A percentile compares a stretch with the other conserved stretches of the same genome.
Evolutionary conservation across 2,888 invertebrate species (phyloP).

Genomic region (Buathra laborator): DNA sequence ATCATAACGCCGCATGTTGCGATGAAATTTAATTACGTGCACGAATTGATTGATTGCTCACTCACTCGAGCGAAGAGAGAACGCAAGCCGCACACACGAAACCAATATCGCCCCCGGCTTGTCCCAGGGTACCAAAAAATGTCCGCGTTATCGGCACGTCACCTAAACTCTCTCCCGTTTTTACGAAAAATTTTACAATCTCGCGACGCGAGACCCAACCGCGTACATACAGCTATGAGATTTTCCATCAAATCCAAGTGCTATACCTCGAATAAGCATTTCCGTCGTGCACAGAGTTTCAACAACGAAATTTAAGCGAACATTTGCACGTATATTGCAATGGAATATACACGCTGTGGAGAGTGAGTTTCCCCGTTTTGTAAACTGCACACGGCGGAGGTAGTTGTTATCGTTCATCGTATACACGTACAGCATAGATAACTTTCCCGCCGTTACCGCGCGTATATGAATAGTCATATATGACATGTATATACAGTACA

Average conservation of each 20-base stretch:
- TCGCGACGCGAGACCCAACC: not conserved
- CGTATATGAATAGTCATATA: slow-evolving; percentile 27
- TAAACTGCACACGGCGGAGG: not conserved
- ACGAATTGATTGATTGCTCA: slow-evolving; percentile 31
- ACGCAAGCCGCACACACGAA: not conserved
- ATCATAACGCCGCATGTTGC: slow-evolving; percentile 6
- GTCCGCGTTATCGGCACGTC: not conserved
- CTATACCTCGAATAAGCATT: not conserved
- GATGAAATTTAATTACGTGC: slow-evolving; percentile 29
- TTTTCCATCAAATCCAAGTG: not conserved
- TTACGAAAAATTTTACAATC: slow-evolving; percentile 19
- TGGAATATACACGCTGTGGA: not conserved
- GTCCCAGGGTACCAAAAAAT: not conserved
- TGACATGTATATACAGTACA: not conserved
- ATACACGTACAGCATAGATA: slow-evolving; percentile 19
- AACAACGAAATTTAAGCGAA: slow-evolving; percentile 11
- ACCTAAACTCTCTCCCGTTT: not conserved
- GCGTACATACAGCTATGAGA: not conserved
- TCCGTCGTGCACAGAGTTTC: slow-evolving; percentile 11
- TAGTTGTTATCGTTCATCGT: slow-evolving; percentile 29
- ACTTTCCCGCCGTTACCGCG: slow-evolving; percentile 20
- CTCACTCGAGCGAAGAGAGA: not conserved
- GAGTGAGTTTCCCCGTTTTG: slow-evolving; percentile 1
- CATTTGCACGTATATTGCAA: not conserved
- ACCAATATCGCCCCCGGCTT: not conserved